Evolutionary conservation across 2,888 invertebrate genomes (phyloP).

Genomic region (Leptinotarsa juncta): DNA sequence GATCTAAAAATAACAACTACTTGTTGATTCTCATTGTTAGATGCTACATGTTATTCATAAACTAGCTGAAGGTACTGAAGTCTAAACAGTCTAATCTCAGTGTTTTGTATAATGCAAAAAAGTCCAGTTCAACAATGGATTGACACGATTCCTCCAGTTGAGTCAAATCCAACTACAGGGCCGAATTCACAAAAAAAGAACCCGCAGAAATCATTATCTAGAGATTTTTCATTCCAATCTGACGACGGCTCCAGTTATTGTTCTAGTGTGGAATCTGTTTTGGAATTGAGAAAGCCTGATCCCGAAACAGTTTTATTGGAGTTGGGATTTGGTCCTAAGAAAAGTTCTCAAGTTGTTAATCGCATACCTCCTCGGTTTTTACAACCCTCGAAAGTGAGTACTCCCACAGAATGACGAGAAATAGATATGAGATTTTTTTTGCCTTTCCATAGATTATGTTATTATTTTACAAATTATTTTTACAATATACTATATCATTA

Average conservation of each 20-base stretch:
- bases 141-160: constrained; percentile 72
- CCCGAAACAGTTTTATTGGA: constrained; percentile 89
- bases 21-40: constrained; percentile 34
- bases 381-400: constrained; percentile 78
- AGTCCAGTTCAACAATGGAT: constrained; percentile 83
- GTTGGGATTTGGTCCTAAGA: constrained; percentile 82
- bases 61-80: not conserved
- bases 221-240: constrained; percentile 64
- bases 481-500: too few species aligned
- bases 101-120: constrained; percentile 66
- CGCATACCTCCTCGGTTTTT: constrained; percentile 88
- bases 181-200: constrained; percentile 36
- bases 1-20: constrained; percentile 34
- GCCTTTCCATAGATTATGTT: too few species aligned
- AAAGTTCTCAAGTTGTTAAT: constrained; percentile 75
- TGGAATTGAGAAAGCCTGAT: constrained; percentile 87
- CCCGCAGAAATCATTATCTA: constrained; percentile 54
- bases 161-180: constrained; percentile 41
- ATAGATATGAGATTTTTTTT: not conserved
- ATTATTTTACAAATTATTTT: too few species aligned
- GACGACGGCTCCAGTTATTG: constrained; percentile 73
- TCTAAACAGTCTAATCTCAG: not conserved
- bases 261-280: constrained; percentile 83
- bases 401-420: not conserved
- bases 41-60: not conserved